A percentile compares a stretch with the other conserved stretches of the same genome.
Evolutionary conservation across 1,140 invertebrate species (phyloP).

Genomic region (Caerostris darwini): DNA sequence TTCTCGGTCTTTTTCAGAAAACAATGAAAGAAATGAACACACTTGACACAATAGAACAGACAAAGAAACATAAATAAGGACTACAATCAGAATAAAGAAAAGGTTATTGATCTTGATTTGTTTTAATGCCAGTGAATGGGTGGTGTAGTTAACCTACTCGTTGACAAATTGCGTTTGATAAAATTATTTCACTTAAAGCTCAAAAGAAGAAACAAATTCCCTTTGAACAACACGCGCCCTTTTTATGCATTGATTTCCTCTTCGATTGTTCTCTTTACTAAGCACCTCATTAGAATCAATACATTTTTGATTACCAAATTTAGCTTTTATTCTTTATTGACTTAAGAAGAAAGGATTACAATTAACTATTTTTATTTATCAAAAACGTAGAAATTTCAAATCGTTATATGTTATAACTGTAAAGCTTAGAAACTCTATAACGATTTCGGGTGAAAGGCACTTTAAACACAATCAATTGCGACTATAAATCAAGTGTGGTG

Average conservation of each 20-base stretch:
- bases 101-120: not conserved
- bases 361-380: too few relatives aligned
- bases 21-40: conserved; percentile 1
- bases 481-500: not conserved
- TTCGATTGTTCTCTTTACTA: too few relatives aligned
- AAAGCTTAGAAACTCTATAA: too few relatives aligned
- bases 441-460: not conserved
- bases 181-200: not conserved
- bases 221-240: too few relatives aligned
- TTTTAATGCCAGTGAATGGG: not conserved
- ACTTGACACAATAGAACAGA: not conserved
- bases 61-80: not conserved
- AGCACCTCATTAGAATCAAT: too few relatives aligned
- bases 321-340: too few relatives aligned
- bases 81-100: not conserved
- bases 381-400: too few relatives aligned
- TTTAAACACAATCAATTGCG: conserved; percentile 8
- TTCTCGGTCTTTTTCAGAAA: not conserved
- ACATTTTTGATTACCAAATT: too few relatives aligned
- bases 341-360: too few relatives aligned
- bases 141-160: not conserved
- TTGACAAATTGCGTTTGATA: not conserved
- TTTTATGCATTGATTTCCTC: too few relatives aligned
- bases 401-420: too few relatives aligned
- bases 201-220: too few relatives aligned